Evolutionary conservation across 2,888 invertebrate species (phyloP).

Genomic region (Protodeltote pygarga): DNA sequence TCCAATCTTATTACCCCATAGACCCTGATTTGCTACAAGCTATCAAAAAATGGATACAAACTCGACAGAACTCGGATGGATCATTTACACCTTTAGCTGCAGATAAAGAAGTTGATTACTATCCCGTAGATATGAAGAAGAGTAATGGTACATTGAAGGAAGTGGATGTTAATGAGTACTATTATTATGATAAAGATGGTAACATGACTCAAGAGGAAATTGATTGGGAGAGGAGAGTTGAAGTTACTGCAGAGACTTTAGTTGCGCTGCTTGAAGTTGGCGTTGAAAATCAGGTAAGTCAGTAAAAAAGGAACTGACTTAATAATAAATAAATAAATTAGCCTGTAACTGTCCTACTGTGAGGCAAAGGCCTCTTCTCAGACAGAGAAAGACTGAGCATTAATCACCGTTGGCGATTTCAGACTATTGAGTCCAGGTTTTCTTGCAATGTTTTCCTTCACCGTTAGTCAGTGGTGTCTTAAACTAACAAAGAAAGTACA

Average conservation of each 20-base stretch:
- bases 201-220: conserved; percentile 82
- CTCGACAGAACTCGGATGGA: conserved; percentile 87
- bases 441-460: too few relatives aligned
- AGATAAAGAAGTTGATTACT: conserved; percentile 86
- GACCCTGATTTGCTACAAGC: conserved; percentile 88
- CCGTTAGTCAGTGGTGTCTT: too few relatives aligned
- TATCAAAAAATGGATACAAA: conserved; percentile 88
- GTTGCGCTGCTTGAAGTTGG: conserved; percentile 88
- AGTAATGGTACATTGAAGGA: conserved; percentile 70
- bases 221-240: conserved; percentile 85
- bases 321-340: too few relatives aligned
- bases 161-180: conserved; percentile 79
- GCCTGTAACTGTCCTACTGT: too few relatives aligned
- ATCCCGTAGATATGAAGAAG: conserved; percentile 75
- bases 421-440: too few relatives aligned
- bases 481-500: too few relatives aligned
- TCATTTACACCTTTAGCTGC: conserved; percentile 87
- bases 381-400: too few relatives aligned
- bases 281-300: conserved; percentile 85
- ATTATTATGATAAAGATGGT: conserved; percentile 82
- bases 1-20: conserved; percentile 88
- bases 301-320: too few relatives aligned
- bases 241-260: conserved; percentile 89
- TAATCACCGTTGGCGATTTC: too few relatives aligned
- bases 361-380: too few relatives aligned